A percentile compares a stretch with the other conserved stretches of the same genome.
Evolutionary conservation across 2,888 invertebrate species (phyloP).

Genomic region (Diadegma fenestrale): DNA sequence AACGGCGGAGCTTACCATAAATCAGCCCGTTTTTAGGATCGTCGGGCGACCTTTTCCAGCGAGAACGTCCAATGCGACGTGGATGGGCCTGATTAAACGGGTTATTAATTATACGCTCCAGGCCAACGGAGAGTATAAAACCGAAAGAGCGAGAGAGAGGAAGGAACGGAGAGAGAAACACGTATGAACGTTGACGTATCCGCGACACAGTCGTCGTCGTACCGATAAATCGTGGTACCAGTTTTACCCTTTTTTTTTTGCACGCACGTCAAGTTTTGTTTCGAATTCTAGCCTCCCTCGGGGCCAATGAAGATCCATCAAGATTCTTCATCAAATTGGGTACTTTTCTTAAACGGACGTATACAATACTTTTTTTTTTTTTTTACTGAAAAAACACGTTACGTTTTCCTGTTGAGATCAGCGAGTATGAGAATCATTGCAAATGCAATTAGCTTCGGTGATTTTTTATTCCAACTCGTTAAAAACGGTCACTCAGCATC

Average conservation of each 20-base stretch:
- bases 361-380: too few species aligned
- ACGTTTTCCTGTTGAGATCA: not conserved
- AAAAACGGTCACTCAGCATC: not conserved
- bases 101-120: slow-evolving; percentile 81
- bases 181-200: slow-evolving; percentile 52
- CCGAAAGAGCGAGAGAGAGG: slow-evolving; percentile 39
- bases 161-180: slow-evolving; percentile 26
- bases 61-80: slow-evolving; percentile 70
- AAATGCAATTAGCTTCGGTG: too few species aligned
- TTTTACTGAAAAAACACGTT: not conserved
- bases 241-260: slow-evolving; percentile 11
- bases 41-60: slow-evolving; percentile 71
- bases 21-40: slow-evolving; percentile 79
- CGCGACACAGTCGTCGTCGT: slow-evolving; percentile 46
- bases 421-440: not conserved
- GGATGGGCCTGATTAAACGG: slow-evolving; percentile 80
- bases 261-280: slow-evolving; percentile 24
- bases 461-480: too few species aligned
- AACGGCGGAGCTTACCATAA: slow-evolving; percentile 74
- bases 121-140: slow-evolving; percentile 74
- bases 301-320: slow-evolving; percentile 8
- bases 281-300: slow-evolving; percentile 16
- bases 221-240: slow-evolving; percentile 53
- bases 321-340: slow-evolving; percentile 28
- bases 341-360: not conserved